These are phyloP conservation scores for Nixonia krombeini DNA, from an alignment of 1,140 invertebrate genomes.

Conservation along the genomic window DNA sequence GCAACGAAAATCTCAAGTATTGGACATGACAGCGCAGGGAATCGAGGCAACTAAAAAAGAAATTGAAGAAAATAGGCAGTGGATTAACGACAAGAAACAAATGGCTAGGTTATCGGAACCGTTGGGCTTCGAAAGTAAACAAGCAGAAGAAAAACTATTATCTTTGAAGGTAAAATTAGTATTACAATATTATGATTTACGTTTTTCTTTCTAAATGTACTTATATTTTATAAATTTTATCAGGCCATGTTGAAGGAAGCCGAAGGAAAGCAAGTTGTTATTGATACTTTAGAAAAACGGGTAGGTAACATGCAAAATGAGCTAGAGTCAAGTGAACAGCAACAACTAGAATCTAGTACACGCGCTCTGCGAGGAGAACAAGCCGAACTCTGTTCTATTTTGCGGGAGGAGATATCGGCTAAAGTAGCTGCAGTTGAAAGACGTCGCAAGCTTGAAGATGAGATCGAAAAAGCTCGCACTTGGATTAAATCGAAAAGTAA, in stretches of 20 bases:
- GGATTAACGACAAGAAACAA: slow-evolving; percentile 83
- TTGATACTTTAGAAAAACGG: slow-evolving; percentile 86
- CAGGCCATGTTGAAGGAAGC: slow-evolving; percentile 84
- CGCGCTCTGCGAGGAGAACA: slow-evolving; percentile 79
- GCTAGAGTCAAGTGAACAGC: slow-evolving; percentile 84
- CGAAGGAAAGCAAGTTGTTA: slow-evolving; percentile 85
- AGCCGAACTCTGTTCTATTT: slow-evolving; percentile 78
- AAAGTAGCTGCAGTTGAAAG: slow-evolving; percentile 78
- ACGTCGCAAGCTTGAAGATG: slow-evolving; percentile 82
- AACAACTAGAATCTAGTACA: slow-evolving; percentile 79
- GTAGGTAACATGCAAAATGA: slow-evolving; percentile 87
- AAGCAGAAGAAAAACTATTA: slow-evolving; percentile 80
- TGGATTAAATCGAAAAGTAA: slow-evolving; percentile 85
- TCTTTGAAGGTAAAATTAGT: slow-evolving; percentile 73
- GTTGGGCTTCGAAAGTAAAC: slow-evolving; percentile 82
- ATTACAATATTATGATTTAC: not conserved
- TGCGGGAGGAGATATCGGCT: slow-evolving; percentile 82
- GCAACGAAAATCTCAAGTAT: slow-evolving; percentile 84
- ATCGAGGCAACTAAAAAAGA: slow-evolving; percentile 82
- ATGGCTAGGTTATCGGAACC: slow-evolving; percentile 78
- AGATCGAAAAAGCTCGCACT: slow-evolving; percentile 81
- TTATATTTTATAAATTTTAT: slow-evolving; percentile 25
- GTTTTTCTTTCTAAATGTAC: not conserved
- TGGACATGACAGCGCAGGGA: slow-evolving; percentile 85
- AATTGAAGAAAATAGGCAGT: slow-evolving; percentile 82